Evolutionary conservation across 2,888 invertebrate genomes (phyloP).

Genomic region (Apotomis capreana): DNA sequence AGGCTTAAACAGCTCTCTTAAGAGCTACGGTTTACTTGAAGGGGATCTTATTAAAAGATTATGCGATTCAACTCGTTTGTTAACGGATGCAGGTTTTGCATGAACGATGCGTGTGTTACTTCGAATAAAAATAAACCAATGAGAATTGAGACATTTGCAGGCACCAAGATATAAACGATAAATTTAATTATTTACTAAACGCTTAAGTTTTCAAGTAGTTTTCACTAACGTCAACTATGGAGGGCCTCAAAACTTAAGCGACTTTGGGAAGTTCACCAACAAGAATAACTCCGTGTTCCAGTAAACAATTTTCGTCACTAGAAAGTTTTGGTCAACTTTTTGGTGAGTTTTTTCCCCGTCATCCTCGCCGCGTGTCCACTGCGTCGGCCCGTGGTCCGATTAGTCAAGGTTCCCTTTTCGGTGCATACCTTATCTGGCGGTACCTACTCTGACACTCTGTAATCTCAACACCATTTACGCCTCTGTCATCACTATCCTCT

Average conservation of each 20-base stretch:
- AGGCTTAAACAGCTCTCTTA: slow-evolving; percentile 46
- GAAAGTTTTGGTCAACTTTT: slow-evolving; percentile 31
- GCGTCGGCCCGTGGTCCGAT: slow-evolving; percentile 58
- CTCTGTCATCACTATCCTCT: slow-evolving; percentile 68
- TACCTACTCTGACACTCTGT: slow-evolving; percentile 63
- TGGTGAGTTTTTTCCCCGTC: slow-evolving; percentile 24
- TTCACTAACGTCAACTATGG: neutral
- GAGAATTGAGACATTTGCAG: neutral
- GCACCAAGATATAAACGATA: neutral
- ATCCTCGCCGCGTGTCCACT: slow-evolving; percentile 38
- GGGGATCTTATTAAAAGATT: slow-evolving; percentile 43
- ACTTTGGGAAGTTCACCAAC: slow-evolving; percentile 13
- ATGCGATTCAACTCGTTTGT: slow-evolving; percentile 25
- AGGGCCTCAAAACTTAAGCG: neutral
- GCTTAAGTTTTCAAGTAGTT: slow-evolving; percentile 11
- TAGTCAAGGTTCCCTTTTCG: slow-evolving; percentile 77
- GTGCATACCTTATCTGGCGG: slow-evolving; percentile 64
- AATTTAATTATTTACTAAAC: neutral
- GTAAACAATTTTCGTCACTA: slow-evolving; percentile 29
- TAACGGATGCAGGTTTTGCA: slow-evolving; percentile 26
- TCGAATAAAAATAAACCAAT: neutral
- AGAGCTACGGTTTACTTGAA: slow-evolving; percentile 49
- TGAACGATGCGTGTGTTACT: slow-evolving; percentile 17
- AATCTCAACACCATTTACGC: slow-evolving; percentile 73
- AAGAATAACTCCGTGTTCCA: slow-evolving; percentile 15